Conservation (phyloP, 2,888 invertebrate species). For the Melieria crassipennis region DNA sequence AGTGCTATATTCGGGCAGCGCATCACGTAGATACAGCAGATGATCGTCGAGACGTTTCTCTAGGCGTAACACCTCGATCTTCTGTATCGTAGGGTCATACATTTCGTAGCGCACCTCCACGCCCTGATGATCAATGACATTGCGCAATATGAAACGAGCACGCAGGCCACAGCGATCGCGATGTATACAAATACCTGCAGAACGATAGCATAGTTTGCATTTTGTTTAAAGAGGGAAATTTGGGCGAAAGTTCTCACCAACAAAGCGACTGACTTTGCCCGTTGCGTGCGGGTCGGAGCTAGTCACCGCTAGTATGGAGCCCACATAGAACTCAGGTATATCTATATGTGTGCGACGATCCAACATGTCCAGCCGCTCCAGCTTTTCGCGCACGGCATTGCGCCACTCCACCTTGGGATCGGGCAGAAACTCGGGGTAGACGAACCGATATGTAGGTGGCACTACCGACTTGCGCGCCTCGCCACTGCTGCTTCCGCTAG, state of each 20-base stretch:
- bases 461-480: slow-evolving; percentile 53
- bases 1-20: slow-evolving; percentile 90
- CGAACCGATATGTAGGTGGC: slow-evolving; percentile 70
- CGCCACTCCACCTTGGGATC: slow-evolving; percentile 82
- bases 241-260: slow-evolving; percentile 48
- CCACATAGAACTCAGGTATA: slow-evolving; percentile 98
- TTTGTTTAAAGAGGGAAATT: not conserved
- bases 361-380: slow-evolving; percentile 94
- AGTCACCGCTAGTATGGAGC: slow-evolving; percentile 88
- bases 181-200: slow-evolving; percentile 85
- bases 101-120: slow-evolving; percentile 74
- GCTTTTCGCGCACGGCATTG: slow-evolving; percentile 83
- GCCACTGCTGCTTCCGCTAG: not conserved
- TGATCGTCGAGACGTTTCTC: slow-evolving; percentile 94
- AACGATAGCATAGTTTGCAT: not conserved
- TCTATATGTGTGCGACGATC: slow-evolving; percentile 77
- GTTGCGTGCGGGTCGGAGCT: slow-evolving; percentile 86
- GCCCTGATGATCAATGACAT: slow-evolving; percentile 91
- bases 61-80: slow-evolving; percentile 88
- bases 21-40: slow-evolving; percentile 89
- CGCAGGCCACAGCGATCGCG: slow-evolving; percentile 83
- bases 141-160: slow-evolving; percentile 87
- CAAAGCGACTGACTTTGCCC: slow-evolving; percentile 80
- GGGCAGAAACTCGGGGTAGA: slow-evolving; percentile 93
- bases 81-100: slow-evolving; percentile 92